phyloP scores from a whole-genome alignment of 1,140 invertebrate genomes.

The Megalonaias nervosa region DNA sequence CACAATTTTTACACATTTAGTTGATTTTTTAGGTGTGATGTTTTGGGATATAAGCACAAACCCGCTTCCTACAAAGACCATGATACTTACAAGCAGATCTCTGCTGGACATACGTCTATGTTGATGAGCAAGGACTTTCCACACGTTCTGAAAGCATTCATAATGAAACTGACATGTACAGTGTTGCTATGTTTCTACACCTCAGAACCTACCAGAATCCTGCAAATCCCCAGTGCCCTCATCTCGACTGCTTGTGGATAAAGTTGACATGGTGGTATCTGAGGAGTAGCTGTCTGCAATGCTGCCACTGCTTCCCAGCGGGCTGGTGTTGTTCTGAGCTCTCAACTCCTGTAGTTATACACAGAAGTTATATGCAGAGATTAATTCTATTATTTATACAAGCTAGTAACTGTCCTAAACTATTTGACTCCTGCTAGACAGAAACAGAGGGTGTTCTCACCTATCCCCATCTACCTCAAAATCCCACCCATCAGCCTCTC shows the following conservation, averaged over 20 bases:
- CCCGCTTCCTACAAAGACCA: not conserved
- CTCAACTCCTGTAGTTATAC: slow-evolving; percentile 60
- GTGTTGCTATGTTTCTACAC: not conserved
- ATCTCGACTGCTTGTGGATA: slow-evolving; percentile 41
- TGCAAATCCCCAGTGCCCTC: slow-evolving; percentile 37
- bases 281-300: slow-evolving; percentile 65
- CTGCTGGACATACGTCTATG: no score
- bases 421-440: no score
- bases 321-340: slow-evolving; percentile 62
- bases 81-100: not conserved
- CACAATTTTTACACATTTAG: no score
- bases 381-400: no score
- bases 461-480: no score
- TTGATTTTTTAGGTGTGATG: no score
- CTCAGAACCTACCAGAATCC: slow-evolving; percentile 43
- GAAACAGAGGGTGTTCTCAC: no score
- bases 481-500: no score
- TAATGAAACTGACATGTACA: no score
- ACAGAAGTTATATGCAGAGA: not conserved
- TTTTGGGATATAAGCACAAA: not conserved
- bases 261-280: slow-evolving; percentile 50
- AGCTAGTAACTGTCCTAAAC: no score
- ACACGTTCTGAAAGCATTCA: no score
- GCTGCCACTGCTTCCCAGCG: slow-evolving; percentile 67
- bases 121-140: no score